Conservation (phyloP, 1,140 invertebrate species). For the Hypsibius dujardini region DNA sequence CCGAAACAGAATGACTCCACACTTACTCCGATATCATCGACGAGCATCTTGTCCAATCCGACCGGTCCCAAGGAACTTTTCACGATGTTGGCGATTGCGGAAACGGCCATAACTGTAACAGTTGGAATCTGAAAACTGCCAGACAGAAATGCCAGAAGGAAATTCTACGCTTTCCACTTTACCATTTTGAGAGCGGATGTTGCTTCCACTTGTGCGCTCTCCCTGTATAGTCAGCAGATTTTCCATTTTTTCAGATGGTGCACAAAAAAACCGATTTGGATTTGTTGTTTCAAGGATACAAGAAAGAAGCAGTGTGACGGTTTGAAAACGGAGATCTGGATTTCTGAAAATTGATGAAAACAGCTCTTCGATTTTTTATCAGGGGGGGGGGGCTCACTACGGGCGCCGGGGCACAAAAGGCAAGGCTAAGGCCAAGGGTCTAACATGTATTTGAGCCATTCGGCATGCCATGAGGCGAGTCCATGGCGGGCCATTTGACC, state of each 20-base stretch:
- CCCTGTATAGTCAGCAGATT: constrained; percentile 25
- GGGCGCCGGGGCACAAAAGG: too few relatives aligned
- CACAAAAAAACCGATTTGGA: too few relatives aligned
- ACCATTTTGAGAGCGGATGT: constrained; percentile 37
- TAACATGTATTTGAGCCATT: too few relatives aligned
- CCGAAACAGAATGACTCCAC: neutral
- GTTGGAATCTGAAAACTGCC: constrained; percentile 20
- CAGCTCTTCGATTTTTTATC: too few relatives aligned
- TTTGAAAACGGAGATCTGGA: too few relatives aligned
- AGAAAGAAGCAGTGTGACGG: too few relatives aligned
- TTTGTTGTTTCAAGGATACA: too few relatives aligned
- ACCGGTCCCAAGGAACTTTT: constrained; percentile 96
- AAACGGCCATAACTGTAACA: constrained; percentile 66
- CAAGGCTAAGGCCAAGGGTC: too few relatives aligned
- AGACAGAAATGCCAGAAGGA: constrained; percentile 8
- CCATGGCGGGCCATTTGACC: too few relatives aligned
- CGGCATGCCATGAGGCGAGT: too few relatives aligned
- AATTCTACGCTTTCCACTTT: constrained; percentile 16
- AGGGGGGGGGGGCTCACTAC: too few relatives aligned
- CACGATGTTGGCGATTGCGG: constrained; percentile 92
- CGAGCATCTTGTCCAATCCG: constrained; percentile 97
- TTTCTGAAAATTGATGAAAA: too few relatives aligned
- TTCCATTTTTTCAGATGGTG: neutral
- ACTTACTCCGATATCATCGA: constrained; percentile 91
- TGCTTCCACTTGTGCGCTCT: constrained; percentile 36